A percentile compares a stretch with the other conserved stretches of the same genome.
These are phyloP conservation scores for Mola mola DNA, from an alignment of 2,113 vertebrate species.

Conservation along the genomic window DNA sequence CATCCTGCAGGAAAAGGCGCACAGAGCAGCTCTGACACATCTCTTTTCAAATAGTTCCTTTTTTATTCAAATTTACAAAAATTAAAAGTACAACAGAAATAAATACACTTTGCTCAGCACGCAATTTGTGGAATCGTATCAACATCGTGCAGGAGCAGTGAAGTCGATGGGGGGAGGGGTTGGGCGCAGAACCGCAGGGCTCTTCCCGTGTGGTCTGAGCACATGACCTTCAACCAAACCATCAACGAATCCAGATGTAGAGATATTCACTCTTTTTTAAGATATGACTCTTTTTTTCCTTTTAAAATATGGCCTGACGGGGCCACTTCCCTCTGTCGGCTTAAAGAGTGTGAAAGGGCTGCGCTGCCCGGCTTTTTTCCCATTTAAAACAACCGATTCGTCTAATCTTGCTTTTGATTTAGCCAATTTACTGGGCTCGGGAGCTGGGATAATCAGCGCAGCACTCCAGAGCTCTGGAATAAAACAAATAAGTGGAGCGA, in stretches of 20 bases:
- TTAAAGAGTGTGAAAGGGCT: conserved; percentile 16
- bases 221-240: conserved; percentile 12
- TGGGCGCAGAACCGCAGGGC: conserved; percentile 48
- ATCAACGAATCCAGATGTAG: no score
- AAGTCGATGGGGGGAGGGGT: conserved; percentile 1
- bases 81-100: conserved; percentile 80
- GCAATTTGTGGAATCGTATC: conserved; percentile 66
- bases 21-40: conserved; percentile 50
- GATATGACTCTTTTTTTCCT: no score
- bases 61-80: conserved; percentile 86
- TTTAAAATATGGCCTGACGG: conserved; percentile 19
- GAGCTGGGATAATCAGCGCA: conserved; percentile 62
- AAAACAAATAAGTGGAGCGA: conserved; percentile 67
- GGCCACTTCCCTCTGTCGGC: conserved; percentile 2
- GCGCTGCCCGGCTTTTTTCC: conserved; percentile 44
- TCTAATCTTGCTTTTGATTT: conserved; percentile 72
- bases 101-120: conserved; percentile 79
- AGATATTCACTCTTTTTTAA: no score
- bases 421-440: conserved; percentile 62
- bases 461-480: conserved; percentile 49
- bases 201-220: conserved; percentile 4
- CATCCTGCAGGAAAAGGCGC: conserved; percentile 43
- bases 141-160: conserved; percentile 66
- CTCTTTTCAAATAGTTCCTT: conserved; percentile 75
- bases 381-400: conserved; percentile 67